phyloP scores from a whole-genome alignment of 2,888 invertebrate genomes.

The Maniola hyperantus region DNA sequence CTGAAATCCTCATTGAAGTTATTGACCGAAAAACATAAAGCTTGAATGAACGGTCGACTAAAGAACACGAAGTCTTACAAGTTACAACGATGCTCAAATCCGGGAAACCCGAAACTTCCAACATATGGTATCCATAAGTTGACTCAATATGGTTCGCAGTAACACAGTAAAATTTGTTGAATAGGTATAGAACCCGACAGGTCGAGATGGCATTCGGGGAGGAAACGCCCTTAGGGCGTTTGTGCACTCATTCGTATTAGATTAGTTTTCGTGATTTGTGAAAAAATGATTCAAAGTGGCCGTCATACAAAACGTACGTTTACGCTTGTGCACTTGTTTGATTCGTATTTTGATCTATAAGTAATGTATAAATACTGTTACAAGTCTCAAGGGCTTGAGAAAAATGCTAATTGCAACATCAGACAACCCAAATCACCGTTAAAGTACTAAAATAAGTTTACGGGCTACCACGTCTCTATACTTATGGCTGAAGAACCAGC shows the following conservation, averaged over 20 bases:
- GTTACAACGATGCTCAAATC: slow-evolving; percentile 29
- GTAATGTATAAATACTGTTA: not conserved
- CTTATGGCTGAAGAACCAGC: no score
- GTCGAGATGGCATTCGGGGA: no score
- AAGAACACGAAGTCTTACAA: slow-evolving; percentile 18
- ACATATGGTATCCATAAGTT: slow-evolving; percentile 12
- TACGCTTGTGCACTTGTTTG: no score
- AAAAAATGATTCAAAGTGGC: no score
- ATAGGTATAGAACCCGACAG: no score
- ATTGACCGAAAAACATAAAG: slow-evolving; percentile 9
- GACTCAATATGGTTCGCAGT: slow-evolving; percentile 5
- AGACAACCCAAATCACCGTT: not conserved
- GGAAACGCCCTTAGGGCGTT: no score
- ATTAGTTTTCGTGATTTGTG: no score
- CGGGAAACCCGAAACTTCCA: slow-evolving; percentile 30
- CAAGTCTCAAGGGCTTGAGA: slow-evolving; percentile 2
- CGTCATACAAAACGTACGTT: no score
- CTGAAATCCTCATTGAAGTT: slow-evolving; percentile 4
- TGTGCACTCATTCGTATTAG: no score
- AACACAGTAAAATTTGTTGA: not conserved
- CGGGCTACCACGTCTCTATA: no score
- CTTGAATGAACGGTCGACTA: slow-evolving; percentile 10
- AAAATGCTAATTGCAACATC: not conserved
- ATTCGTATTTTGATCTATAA: no score
- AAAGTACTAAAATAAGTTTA: no score